phyloP scores from a whole-genome alignment of 2,888 invertebrate species.

The Drosophila kambysellisi region DNA sequence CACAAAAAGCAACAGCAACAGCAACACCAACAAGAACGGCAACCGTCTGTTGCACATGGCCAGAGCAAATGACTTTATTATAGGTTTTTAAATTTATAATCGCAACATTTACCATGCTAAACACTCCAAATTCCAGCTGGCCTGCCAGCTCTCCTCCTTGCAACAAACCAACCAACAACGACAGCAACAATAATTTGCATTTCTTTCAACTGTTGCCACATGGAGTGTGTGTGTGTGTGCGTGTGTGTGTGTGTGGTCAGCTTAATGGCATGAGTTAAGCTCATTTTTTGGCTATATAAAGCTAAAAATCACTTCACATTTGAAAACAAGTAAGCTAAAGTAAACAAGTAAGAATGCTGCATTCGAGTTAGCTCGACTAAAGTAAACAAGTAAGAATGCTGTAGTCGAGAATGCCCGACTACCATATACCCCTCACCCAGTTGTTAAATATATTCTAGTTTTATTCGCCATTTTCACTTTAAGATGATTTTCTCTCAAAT shows the following conservation, averaged over 20 bases:
- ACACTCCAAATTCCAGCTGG: slow-evolving; percentile 66
- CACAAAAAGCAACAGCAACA: slow-evolving; percentile 25
- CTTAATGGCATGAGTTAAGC: not conserved
- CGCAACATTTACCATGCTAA: slow-evolving; percentile 74
- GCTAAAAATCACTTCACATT: not conserved
- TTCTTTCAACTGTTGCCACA: slow-evolving; percentile 15
- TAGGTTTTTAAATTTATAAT: slow-evolving; percentile 80
- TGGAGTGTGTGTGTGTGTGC: slow-evolving; percentile 11
- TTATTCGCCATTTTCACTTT: no score
- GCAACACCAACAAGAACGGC: not conserved
- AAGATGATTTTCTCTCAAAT: no score
- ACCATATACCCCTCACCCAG: no score
- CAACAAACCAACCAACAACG: slow-evolving; percentile 10
- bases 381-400: no score
- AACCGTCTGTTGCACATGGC: slow-evolving; percentile 56
- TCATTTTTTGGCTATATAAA: not conserved
- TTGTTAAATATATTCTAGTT: no score
- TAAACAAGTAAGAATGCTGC: no score
- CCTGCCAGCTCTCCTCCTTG: slow-evolving; percentile 27
- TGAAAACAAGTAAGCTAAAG: not conserved
- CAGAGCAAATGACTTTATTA: slow-evolving; percentile 76
- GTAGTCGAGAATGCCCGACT: no score
- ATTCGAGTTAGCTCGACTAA: no score
- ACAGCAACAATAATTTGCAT: slow-evolving; percentile 37
- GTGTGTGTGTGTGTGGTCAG: slow-evolving; percentile 33